Evolutionary conservation across 2,113 vertebrate genomes (phyloP).

Genomic region (Cervus canadensis): DNA sequence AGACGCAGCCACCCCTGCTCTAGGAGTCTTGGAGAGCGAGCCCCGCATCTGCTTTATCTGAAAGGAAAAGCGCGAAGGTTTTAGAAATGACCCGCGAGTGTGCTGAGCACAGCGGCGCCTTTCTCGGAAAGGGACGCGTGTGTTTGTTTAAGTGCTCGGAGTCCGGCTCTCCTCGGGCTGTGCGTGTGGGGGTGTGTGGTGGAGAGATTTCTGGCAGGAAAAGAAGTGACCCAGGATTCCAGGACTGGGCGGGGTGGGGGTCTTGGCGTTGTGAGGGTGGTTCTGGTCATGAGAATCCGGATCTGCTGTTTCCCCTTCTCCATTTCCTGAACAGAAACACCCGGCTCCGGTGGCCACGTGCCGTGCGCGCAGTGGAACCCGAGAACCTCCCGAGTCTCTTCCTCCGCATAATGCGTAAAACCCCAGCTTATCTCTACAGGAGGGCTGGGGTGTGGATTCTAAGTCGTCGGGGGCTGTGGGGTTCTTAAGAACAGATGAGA

Average conservation of each 20-base stretch:
- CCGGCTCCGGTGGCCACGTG: rapidly evolving
- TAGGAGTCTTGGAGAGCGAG: not conserved
- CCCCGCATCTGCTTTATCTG: not conserved
- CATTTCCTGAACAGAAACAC: not conserved
- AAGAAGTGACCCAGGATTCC: not conserved
- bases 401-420: rapidly evolving
- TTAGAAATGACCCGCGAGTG: not conserved
- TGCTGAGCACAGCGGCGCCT: not conserved
- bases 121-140: not conserved
- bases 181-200: not conserved
- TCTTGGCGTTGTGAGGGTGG: not conserved
- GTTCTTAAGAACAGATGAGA: not conserved
- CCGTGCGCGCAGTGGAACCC: rapidly evolving
- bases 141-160: not conserved
- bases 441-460: not conserved
- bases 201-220: not conserved
- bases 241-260: not conserved
- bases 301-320: rapidly evolving
- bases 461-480: rapidly evolving
- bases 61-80: not conserved
- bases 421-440: rapidly evolving
- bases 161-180: rapidly evolving
- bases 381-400: not conserved
- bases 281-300: not conserved
- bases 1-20: not conserved